Base-by-base conservation (phyloP, 2,113 vertebrate species). In the Tylochromis polylepis region DNA sequence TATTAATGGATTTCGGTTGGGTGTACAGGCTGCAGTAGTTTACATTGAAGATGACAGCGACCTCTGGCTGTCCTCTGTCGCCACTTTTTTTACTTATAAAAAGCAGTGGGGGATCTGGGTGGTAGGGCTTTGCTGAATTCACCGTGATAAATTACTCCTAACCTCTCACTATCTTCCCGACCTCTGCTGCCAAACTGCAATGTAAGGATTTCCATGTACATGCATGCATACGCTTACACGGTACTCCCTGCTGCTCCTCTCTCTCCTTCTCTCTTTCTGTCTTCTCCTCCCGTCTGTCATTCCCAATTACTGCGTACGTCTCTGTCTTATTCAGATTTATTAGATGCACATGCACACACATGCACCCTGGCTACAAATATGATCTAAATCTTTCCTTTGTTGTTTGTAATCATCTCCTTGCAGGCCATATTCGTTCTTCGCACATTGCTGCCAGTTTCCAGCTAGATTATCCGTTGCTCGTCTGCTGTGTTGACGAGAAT, bases 321-420 rank as follows among this genome's bases (percentile, higher is more conserved):
- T 53, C 56, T 81, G 85, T 85, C 79, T 53, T 53, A 79, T 85
- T 85, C 51, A 70, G 51, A 94, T 81, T 55, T 22, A 79, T 85
- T 78, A 4, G 5, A 84, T 81, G 83, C 80, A 67, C 58, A 79
- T 14, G 72, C 43, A 77, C 70, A 81, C 84, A n/a, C n/a, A n/a
- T n/a, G n/a, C n/a, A 62, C 27, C 8, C 85, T 10, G 81, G 58
- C 59, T 43, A 58, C 83, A 90, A 89, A 92, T 85, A 88, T 59
- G 83, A 95, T 93, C 83, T 79, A 91, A 93, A 94, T 94, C 91
- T 94, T 85, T 4, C 57, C 83, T 93, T 92, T 94, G 79, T 91
- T 79, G 90, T 91, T 91, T 92, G 18, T 81, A 92, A 92, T 93
- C 87, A 87, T 89, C 83, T 88, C 79, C 84, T 22, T 4, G 49